Conservation (phyloP, 2,797 vertebrate genomes). For the Xenops minutus region DNA sequence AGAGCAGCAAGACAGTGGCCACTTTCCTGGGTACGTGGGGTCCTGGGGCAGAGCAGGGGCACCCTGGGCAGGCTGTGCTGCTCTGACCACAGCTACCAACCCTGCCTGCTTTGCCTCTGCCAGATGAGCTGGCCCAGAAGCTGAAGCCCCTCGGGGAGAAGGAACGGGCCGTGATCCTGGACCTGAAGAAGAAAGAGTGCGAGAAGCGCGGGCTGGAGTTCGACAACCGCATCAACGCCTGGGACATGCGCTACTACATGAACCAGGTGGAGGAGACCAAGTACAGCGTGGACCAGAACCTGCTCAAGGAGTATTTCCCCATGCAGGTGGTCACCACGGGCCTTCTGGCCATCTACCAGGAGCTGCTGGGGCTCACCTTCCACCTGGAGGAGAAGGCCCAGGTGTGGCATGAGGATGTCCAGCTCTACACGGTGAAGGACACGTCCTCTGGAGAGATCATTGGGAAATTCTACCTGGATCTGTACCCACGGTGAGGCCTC, state of each 20-base stretch:
- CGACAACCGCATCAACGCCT: conserved; percentile 83
- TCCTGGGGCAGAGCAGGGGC: neutral
- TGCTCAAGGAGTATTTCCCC: conserved; percentile 95
- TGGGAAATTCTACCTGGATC: conserved; percentile 95
- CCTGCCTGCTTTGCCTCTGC: neutral
- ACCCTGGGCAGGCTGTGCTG: rapidly evolving
- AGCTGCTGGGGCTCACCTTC: conserved; percentile 90
- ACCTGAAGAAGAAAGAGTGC: conserved; percentile 90
- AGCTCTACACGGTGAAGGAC: conserved; percentile 87
- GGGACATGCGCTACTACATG: conserved; percentile 98
- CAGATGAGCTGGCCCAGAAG: conserved; percentile 89
- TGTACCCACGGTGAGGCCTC: conserved; percentile 86
- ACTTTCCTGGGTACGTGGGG: conserved; percentile 84
- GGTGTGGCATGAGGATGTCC: conserved; percentile 93
- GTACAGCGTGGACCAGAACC: conserved; percentile 93
- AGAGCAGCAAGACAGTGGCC: conserved; percentile 83
- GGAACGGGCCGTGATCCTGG: conserved; percentile 84
- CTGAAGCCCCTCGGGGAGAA: conserved; percentile 89
- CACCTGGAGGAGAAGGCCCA: conserved; percentile 80
- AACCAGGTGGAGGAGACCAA: conserved; percentile 96
- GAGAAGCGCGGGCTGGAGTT: conserved; percentile 81
- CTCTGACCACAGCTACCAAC: neutral
- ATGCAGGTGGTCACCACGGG: conserved; percentile 93
- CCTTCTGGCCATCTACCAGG: conserved; percentile 94
- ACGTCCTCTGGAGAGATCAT: conserved; percentile 74